Conservation (phyloP, 2,113 vertebrate genomes). For the Corvus hawaiiensis region DNA sequence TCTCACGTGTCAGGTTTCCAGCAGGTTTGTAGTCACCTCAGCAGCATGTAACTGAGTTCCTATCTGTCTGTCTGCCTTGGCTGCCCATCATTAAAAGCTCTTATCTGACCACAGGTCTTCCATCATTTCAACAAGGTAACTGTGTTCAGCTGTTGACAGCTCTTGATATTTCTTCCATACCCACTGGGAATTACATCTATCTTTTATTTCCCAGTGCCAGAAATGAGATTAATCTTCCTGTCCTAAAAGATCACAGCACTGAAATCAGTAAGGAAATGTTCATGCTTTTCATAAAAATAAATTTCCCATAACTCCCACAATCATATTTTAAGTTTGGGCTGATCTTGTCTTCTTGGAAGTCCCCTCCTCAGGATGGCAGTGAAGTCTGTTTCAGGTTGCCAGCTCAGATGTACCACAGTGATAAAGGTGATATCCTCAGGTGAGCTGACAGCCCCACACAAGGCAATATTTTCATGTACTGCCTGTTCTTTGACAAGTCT, state of each 20-base stretch:
- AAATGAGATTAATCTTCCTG: conserved; percentile 2
- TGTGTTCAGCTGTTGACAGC: conserved; percentile 4
- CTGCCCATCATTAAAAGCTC: neutral
- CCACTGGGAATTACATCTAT: neutral
- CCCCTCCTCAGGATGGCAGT: neutral
- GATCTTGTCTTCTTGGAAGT: neutral
- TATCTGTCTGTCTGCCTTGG: neutral
- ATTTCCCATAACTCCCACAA: neutral
- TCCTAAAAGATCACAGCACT: neutral
- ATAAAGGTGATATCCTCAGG: neutral
- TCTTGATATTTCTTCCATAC: neutral
- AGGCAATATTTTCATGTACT: neutral
- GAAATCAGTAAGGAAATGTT: neutral
- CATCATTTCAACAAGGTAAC: neutral
- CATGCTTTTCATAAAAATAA: neutral
- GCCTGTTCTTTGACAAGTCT: neutral
- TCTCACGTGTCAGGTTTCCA: neutral
- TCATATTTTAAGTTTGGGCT: neutral
- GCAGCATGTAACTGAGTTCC: neutral
- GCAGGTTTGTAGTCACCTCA: neutral
- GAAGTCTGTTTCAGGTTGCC: neutral
- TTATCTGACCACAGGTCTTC: conserved; percentile 2
- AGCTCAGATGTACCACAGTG: neutral
- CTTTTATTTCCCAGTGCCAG: neutral
- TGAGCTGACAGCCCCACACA: neutral